phyloP scores from a whole-genome alignment of 2,888 invertebrate species.

The Epistrophe grossulariae region DNA sequence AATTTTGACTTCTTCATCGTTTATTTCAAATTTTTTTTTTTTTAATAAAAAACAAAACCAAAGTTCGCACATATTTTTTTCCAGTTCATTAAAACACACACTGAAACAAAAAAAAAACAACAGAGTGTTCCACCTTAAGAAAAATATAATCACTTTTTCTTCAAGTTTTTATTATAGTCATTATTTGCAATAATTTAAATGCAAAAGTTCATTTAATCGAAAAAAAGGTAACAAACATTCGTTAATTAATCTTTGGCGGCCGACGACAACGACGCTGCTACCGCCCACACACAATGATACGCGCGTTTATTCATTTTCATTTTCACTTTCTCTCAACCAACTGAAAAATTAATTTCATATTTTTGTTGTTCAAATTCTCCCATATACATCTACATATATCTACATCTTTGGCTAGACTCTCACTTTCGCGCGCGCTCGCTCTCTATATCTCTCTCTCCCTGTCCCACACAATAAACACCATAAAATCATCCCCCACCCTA shows the following conservation, averaged over 20 bases:
- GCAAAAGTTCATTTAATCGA: constrained; percentile 21
- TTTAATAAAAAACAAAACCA: not conserved
- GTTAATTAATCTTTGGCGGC: constrained; percentile 61
- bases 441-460: constrained; percentile 58
- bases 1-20: not conserved
- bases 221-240: constrained; percentile 20
- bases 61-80: not conserved
- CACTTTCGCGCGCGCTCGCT: constrained; percentile 60
- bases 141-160: not conserved
- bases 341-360: constrained; percentile 78
- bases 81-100: not conserved
- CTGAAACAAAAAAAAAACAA: not conserved
- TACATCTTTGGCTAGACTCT: constrained; percentile 41
- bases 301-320: constrained; percentile 75
- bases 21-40: not conserved
- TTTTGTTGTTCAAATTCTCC: constrained; percentile 67
- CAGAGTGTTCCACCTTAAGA: not conserved
- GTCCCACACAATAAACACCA: constrained; percentile 43
- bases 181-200: constrained; percentile 13
- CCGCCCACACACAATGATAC: constrained; percentile 74
- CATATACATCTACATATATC: constrained; percentile 12
- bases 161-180: not conserved
- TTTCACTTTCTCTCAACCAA: constrained; percentile 76
- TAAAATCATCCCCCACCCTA: constrained; percentile 36
- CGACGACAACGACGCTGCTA: constrained; percentile 26